phyloP scores from a whole-genome alignment of 2,888 invertebrate species.

The Drymonia ruficornis region DNA sequence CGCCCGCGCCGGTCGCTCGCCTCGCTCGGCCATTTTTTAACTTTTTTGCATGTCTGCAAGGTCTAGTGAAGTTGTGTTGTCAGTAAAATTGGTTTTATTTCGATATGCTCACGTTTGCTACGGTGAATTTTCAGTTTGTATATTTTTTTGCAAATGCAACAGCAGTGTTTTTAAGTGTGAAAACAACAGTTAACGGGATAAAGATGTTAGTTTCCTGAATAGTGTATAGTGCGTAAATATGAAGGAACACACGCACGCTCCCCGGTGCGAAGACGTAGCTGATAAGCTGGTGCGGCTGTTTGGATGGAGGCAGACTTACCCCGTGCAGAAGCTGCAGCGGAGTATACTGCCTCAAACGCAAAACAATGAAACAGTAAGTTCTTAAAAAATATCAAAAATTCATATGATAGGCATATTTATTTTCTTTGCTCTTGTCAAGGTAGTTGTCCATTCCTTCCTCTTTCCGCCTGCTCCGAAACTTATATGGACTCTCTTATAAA shows the following conservation, averaged over 20 bases:
- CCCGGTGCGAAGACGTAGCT: constrained; percentile 90
- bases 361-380: constrained; percentile 32
- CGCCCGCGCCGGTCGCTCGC: constrained; percentile 18
- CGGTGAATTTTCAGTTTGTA: not conserved
- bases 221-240: constrained; percentile 55
- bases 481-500: too few relatives aligned
- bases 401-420: too few relatives aligned
- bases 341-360: constrained; percentile 78
- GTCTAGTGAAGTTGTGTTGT: constrained; percentile 23
- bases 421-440: too few relatives aligned
- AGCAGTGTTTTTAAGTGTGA: constrained; percentile 17
- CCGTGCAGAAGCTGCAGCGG: constrained; percentile 91
- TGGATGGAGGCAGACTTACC: constrained; percentile 92
- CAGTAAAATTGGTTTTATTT: constrained; percentile 24
- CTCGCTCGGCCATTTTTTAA: constrained; percentile 28
- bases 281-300: constrained; percentile 91
- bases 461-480: too few relatives aligned
- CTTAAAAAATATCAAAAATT: not conserved
- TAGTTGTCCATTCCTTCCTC: too few relatives aligned
- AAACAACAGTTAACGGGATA: constrained; percentile 23
- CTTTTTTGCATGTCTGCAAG: constrained; percentile 52
- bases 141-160: constrained; percentile 1
- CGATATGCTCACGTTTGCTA: constrained; percentile 2
- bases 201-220: constrained; percentile 22
- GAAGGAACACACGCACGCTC: constrained; percentile 77